phyloP scores from a whole-genome alignment of 2,888 invertebrate genomes.

The Amiota mariae region DNA sequence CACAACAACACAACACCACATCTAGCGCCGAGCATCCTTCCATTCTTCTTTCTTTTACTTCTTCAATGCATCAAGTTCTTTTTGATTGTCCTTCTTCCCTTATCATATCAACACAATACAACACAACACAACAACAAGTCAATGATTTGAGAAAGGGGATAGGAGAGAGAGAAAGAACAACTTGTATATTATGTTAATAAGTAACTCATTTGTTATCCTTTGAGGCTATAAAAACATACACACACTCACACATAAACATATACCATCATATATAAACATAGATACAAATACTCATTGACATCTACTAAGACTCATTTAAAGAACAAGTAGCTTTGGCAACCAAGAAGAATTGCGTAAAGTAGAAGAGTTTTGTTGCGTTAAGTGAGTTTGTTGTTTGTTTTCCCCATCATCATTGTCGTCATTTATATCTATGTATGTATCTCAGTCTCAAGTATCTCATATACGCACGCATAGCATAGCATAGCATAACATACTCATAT shows the following conservation, averaged over 20 bases:
- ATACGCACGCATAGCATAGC: background rate
- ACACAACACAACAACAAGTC: slow-evolving; percentile 21
- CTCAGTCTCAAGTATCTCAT: slow-evolving; percentile 9
- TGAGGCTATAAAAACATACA: slow-evolving; percentile 4
- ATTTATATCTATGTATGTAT: no score
- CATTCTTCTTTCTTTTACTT: background rate
- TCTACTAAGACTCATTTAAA: background rate
- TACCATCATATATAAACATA: no score
- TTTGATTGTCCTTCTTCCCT: background rate
- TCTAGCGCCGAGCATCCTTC: background rate
- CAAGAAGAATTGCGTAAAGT: slow-evolving; percentile 2
- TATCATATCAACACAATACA: slow-evolving; percentile 18
- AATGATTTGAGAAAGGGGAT: background rate
- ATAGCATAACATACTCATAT: background rate
- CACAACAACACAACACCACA: background rate
- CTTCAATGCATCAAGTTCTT: background rate
- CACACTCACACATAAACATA: background rate
- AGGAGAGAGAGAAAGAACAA: background rate
- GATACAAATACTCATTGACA: no score
- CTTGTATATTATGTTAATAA: slow-evolving; percentile 22
- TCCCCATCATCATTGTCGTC: no score
- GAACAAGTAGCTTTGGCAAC: slow-evolving; percentile 11
- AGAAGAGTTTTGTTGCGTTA: slow-evolving; percentile 22
- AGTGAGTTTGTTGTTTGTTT: background rate
- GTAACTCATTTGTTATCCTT: slow-evolving; percentile 13